Conservation (phyloP, 2,113 vertebrate genomes). For the Dicrurus megarhynchus region DNA sequence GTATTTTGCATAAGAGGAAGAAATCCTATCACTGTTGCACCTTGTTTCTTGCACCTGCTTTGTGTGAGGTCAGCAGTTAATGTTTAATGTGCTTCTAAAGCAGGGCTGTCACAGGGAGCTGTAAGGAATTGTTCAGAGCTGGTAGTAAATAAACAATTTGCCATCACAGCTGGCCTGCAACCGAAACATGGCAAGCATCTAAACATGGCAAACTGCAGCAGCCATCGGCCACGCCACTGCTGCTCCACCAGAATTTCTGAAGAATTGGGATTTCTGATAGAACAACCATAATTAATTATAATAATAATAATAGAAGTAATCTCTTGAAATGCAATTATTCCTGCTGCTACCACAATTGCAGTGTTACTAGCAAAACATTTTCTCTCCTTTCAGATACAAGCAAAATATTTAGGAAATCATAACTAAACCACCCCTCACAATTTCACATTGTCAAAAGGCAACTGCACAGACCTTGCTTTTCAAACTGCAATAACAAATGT, state of each 20-base stretch:
- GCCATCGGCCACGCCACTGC: background rate
- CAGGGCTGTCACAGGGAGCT: background rate
- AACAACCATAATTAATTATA: background rate
- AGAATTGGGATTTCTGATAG: background rate
- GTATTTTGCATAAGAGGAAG: constrained; percentile 4
- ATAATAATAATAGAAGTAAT: background rate
- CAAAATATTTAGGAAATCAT: background rate
- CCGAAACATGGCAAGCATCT: background rate
- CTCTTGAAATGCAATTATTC: background rate
- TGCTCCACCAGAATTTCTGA: background rate
- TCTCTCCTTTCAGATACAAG: background rate
- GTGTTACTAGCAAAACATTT: background rate
- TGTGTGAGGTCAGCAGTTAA: background rate
- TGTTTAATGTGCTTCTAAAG: background rate
- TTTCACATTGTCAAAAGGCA: background rate
- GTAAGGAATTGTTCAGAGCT: background rate
- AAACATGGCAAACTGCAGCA: background rate
- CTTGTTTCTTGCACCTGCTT: background rate
- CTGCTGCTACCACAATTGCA: background rate
- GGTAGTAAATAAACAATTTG: constrained; percentile 7
- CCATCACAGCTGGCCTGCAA: constrained; percentile 7
- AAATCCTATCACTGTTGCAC: background rate
- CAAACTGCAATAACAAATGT: background rate
- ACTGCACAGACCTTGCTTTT: background rate
- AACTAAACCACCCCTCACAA: background rate